Percentiles rank a stretch among this genome's conserved stretches.
Conservation (phyloP, 2,797 vertebrate genomes). For the Gymnothorax reevesii region DNA sequence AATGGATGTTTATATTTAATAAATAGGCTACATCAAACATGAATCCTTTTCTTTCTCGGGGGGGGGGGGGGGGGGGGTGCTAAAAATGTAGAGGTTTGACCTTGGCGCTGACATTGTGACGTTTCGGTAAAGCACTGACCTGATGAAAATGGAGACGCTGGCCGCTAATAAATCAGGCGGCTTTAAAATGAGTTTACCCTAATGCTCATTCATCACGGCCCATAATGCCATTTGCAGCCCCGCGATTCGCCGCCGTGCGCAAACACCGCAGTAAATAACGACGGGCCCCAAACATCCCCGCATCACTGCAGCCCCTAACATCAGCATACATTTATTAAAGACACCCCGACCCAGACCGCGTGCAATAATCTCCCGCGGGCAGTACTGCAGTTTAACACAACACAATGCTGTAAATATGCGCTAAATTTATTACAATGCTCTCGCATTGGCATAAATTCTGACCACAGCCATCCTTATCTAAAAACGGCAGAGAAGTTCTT, state of each 20-base stretch:
- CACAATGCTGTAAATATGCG: constrained; percentile 73
- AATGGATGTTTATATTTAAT: background rate
- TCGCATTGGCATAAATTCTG: constrained; percentile 74
- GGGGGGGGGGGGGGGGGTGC: constrained; percentile 31
- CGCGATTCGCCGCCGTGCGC: constrained; percentile 86
- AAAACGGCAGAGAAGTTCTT: constrained; percentile 58
- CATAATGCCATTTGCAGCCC: constrained; percentile 97
- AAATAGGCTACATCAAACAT: background rate
- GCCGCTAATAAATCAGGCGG: constrained; percentile 98
- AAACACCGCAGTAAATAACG: constrained; percentile 99
- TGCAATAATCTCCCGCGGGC: constrained; percentile 68
- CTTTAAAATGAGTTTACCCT: constrained; percentile 99
- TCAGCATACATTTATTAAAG: constrained; percentile 96
- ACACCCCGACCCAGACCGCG: constrained; percentile 80
- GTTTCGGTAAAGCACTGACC: constrained; percentile 98
- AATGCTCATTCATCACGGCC: constrained; percentile 99
- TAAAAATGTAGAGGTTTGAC: constrained; percentile 86
- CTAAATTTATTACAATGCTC: constrained; percentile 79
- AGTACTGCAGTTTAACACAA: constrained; percentile 59
- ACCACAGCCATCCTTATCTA: constrained; percentile 72
- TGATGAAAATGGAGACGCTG: constrained; percentile 98
- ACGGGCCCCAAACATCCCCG: constrained; percentile 86
- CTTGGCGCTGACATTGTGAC: constrained; percentile 98
- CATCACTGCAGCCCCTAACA: constrained; percentile 85
- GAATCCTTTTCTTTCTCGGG: constrained; percentile 66